Conservation (phyloP, 2,113 vertebrate genomes). For the Emydocephalus ijimae region DNA sequence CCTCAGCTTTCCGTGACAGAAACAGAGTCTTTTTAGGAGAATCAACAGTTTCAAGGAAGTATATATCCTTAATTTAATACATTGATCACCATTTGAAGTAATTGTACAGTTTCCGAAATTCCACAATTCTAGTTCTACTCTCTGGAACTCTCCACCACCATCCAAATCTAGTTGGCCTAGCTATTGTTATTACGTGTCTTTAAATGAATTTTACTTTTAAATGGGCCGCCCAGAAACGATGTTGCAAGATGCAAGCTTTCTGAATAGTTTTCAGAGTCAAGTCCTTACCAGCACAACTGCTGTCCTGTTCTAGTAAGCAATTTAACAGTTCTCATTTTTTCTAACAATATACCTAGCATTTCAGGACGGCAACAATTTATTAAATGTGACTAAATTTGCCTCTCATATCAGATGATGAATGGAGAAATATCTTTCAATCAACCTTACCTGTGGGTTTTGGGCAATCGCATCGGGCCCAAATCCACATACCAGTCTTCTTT, state of each 20-base stretch:
- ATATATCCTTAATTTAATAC: neutral
- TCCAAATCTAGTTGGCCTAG: neutral
- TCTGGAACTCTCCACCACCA: neutral
- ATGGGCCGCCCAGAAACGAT: neutral
- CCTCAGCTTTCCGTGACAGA: neutral
- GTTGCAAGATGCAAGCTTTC: neutral
- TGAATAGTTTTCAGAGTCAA: neutral
- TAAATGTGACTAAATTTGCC: neutral
- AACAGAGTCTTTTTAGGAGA: neutral
- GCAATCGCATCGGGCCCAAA: constrained; percentile 8
- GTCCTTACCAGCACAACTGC: neutral
- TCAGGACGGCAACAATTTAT: neutral
- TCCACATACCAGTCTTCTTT: constrained; percentile 17
- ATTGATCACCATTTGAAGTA: neutral
- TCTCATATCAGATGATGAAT: neutral
- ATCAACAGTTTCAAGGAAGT: neutral
- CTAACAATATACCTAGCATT: neutral
- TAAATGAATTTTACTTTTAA: neutral
- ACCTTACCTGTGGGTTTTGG: neutral
- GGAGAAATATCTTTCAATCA: neutral
- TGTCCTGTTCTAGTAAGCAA: neutral
- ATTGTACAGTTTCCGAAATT: neutral
- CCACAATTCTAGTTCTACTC: neutral
- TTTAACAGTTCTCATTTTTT: neutral
- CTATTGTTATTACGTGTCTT: neutral